Percentiles rank a stretch among this genome's conserved stretches.
These are phyloP conservation scores for Australoheros facetus DNA, from an alignment of 2,797 vertebrate genomes.

Conservation along the genomic window DNA sequence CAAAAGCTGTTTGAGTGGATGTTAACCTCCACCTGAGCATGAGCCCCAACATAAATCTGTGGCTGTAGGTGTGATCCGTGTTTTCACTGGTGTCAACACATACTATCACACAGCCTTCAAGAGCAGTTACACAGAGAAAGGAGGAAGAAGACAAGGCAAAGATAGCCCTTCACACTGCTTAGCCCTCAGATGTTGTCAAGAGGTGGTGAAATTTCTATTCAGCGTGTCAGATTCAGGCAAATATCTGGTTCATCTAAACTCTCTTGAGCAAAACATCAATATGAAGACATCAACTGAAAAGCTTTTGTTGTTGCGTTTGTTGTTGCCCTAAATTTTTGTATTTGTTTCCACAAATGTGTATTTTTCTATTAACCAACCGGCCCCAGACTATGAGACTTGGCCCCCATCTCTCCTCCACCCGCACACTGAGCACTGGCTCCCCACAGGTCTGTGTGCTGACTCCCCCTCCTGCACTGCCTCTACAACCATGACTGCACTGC, in stretches of 20 bases:
- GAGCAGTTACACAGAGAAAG: background rate
- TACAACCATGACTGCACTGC: too few relatives aligned
- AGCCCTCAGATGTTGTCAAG: background rate
- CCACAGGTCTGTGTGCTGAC: too few relatives aligned
- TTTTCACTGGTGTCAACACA: background rate
- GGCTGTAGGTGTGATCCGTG: background rate
- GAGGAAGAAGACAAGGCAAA: background rate
- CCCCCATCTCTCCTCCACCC: too few relatives aligned
- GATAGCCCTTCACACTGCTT: background rate
- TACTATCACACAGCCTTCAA: conserved; percentile 4
- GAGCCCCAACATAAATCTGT: background rate
- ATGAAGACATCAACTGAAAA: background rate
- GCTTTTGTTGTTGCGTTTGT: background rate
- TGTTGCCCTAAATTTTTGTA: background rate
- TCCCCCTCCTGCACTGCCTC: too few relatives aligned
- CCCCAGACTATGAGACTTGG: too few relatives aligned
- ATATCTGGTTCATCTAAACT: background rate
- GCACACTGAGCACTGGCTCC: too few relatives aligned
- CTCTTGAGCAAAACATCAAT: too few relatives aligned
- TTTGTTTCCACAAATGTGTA: background rate
- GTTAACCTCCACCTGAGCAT: background rate
- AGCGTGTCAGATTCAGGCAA: background rate
- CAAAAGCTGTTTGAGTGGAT: background rate
- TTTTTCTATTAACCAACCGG: background rate
- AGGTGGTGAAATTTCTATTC: background rate